These are phyloP conservation scores for Triops longicaudatus DNA, from an alignment of 1,140 invertebrate genomes.

Conservation along the genomic window DNA sequence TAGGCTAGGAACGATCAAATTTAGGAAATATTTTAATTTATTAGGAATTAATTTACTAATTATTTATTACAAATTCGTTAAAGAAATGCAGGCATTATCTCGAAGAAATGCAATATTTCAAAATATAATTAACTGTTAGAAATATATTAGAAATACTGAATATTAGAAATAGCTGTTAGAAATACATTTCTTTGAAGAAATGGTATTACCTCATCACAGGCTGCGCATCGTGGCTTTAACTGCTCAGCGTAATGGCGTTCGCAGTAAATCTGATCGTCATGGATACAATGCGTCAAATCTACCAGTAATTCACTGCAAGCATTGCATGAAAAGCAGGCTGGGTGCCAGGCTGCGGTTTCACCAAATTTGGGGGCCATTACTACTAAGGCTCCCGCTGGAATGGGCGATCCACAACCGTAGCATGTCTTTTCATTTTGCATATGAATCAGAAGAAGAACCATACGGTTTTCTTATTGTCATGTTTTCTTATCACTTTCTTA, in stretches of 20 bases:
- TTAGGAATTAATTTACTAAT: too few relatives aligned
- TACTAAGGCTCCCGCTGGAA: conserved; percentile 55
- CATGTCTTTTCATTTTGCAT: conserved; percentile 26
- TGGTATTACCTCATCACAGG: conserved; percentile 84
- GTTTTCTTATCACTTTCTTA: background rate
- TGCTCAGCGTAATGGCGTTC: conserved; percentile 89
- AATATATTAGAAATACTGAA: too few relatives aligned
- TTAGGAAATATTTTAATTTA: too few relatives aligned
- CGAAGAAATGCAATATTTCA: too few relatives aligned
- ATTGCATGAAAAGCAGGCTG: conserved; percentile 75
- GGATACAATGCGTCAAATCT: conserved; percentile 84
- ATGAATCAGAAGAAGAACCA: background rate
- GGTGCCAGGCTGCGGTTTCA: conserved; percentile 64
- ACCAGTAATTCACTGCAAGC: conserved; percentile 79
- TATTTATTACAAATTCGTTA: too few relatives aligned
- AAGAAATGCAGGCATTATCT: too few relatives aligned
- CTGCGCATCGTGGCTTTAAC: conserved; percentile 80
- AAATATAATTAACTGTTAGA: too few relatives aligned
- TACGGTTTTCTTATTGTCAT: too few relatives aligned
- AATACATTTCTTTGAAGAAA: too few relatives aligned
- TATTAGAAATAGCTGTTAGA: too few relatives aligned
- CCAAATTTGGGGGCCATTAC: conserved; percentile 63
- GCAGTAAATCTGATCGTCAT: conserved; percentile 77
- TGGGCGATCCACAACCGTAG: conserved; percentile 36
- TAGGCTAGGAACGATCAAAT: too few relatives aligned